These are phyloP conservation scores for Branchellion lobata DNA, from an alignment of 2,888 invertebrate species.

Conservation along the genomic window DNA sequence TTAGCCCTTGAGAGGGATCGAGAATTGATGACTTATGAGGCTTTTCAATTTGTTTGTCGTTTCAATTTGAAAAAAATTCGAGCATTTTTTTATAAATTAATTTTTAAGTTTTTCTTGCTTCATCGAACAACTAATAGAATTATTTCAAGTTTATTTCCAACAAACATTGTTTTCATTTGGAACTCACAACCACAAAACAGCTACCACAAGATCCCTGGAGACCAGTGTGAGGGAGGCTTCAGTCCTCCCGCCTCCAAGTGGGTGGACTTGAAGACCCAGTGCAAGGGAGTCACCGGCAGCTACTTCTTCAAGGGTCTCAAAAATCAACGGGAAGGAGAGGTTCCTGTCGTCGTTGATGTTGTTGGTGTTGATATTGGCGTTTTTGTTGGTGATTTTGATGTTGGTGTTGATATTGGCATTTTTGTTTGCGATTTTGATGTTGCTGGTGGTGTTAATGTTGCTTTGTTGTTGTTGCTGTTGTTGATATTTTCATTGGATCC, in stretches of 20 bases:
- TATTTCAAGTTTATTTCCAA: no score
- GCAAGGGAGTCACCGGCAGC: conserved; percentile 25
- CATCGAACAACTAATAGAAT: no score
- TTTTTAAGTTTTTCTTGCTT: no score
- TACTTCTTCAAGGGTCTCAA: neutral
- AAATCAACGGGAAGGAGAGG: neutral
- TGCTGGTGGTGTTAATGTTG: neutral
- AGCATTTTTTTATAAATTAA: no score
- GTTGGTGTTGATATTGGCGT: neutral
- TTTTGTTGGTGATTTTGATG: neutral
- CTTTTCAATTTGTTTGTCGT: no score
- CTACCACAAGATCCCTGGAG: conserved; percentile 55
- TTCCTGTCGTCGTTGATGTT: neutral
- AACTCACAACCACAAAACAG: no score
- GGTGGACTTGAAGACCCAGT: conserved; percentile 44
- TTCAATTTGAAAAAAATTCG: no score
- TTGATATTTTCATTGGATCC: no score
- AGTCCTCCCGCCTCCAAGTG: conserved; percentile 41
- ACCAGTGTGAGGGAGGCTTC: conserved; percentile 52
- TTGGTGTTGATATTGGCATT: neutral
- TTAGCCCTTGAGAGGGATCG: no score
- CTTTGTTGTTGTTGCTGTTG: neutral
- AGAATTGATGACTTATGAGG: no score
- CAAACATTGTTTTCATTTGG: no score
- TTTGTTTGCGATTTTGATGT: neutral